Base-by-base conservation (phyloP, 2,113 vertebrate genomes). In the Podiceps cristatus region DNA sequence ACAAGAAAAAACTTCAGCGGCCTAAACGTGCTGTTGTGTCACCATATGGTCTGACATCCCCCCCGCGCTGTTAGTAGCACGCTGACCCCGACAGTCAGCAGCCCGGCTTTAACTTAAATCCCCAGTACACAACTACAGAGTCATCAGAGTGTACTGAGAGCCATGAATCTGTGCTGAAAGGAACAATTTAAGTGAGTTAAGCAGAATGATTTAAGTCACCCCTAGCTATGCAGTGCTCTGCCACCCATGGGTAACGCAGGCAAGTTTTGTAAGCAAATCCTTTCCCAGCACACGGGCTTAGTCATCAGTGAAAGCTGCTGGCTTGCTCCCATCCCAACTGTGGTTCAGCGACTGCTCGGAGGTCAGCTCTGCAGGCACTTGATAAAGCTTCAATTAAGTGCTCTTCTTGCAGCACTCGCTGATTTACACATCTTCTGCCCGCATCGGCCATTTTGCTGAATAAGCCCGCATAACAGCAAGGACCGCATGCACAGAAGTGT, bases 311-410 rank as follows among this genome's bases (percentile, higher is more conserved):
- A 90, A 93, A 96, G 93, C 95, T 86, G 66, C 93, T 94, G 96
- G 96, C 95, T 97, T 35, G 4, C 85, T 95, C 97, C 96, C 94
- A 96, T 96, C 91, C 95, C 82, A 87, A 18, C 78, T 79, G 93
- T 90, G 89, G 95, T 95, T 95, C 93, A 90, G 91, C 89, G 84
- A 37, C 93, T 66, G 93, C 94, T 94, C 16, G 0, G 89, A 96
- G 95, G 97, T 97, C 97, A 97, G 95, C 74, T 97, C 97, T 97
- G 96, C 95, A 97, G 90, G 89, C 93, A 79, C 77, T 95, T 90
- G 96, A 96, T 97, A 97, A 96, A 96, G 94, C 97, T 96, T 96
- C 97, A 97, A 95, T 97, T 97, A 97, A 97, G 91, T 93, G 96
- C 91, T 96, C 78, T 78, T 96, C 93, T 96, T 85, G 88, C 95